Conservation (phyloP, 1,140 invertebrate genomes). For the Metaphire vulgaris region DNA sequence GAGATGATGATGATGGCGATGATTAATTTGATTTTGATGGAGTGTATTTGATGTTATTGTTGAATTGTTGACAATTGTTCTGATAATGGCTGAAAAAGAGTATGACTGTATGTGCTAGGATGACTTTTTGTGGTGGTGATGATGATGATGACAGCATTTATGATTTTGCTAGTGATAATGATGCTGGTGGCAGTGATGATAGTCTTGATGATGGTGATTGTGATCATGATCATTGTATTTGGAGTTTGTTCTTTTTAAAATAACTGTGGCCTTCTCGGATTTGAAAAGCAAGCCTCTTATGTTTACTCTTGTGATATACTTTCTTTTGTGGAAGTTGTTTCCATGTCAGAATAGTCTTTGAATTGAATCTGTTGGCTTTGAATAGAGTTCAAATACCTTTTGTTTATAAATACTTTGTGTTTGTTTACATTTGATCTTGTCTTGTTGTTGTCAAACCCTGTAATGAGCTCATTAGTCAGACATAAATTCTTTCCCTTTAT, state of each 20-base stretch:
- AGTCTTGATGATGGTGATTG: neutral
- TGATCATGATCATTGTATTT: conserved; percentile 2
- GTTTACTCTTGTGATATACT: no score
- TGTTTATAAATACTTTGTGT: neutral
- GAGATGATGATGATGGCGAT: no score
- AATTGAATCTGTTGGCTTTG: neutral
- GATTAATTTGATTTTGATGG: no score
- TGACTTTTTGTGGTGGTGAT: neutral
- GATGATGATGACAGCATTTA: neutral
- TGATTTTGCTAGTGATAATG: conserved; percentile 1
- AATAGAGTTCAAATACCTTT: neutral
- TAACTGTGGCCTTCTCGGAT: neutral
- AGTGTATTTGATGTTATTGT: no score
- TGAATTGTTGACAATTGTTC: no score
- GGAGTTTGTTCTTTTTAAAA: neutral
- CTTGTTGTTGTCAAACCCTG: no score
- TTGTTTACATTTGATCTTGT: no score
- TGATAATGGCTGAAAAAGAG: no score
- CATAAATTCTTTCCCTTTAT: no score
- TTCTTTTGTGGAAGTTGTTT: neutral
- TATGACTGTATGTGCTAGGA: no score
- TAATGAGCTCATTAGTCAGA: no score
- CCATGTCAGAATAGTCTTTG: neutral
- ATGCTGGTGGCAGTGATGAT: neutral
- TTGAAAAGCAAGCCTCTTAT: no score